Base-by-base conservation (phyloP, 2,888 invertebrate genomes). In the Pollenia angustigena region DNA sequence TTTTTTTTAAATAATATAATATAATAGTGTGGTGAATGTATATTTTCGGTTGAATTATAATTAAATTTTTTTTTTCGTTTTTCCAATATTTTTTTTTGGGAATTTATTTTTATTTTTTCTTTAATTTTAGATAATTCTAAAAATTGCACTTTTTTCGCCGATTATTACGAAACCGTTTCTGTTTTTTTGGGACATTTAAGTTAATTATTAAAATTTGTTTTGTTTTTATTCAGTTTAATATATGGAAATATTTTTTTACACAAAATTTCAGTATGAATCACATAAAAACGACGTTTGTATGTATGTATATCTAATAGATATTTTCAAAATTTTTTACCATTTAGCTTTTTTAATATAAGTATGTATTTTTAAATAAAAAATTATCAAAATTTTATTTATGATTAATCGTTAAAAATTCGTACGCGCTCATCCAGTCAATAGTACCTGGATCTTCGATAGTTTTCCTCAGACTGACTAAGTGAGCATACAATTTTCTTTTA, bases 401-500 rank as follows among this genome's bases (percentile, higher is more conserved):
- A 89, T 89, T 89, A 89, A 82, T 89, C 89, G 82, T 84, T 80
- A 87, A 89, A 82, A 88, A 89, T 81, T 89, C 89, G 89, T 89
- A 89, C 88, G 88, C 90, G 89, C 89, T 88, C 90, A 89, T 92
- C 92, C 92, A 92, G 92, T 88, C 87, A 85, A 89, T 90, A 91
- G 91, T 90, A 92, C 92, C 92, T 92, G 92, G 92, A 92, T 91
- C 93, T 90, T 91, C 92, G 92, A 92, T 91, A 92, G 93, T 92
- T 92, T 91, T 90, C 88, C 92, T 92, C 92, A 92, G 91, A 92
- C 92, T 92, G 88, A 93, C 58, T 72, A 40, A 79, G n/a, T 60
- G 79, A 74, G 52, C 44, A 42, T 14, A 52, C 16, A 64, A 68
- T 68, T 68, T 74, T 79, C 84, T 72, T 74, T 32, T 79, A 74